Evolutionary conservation across 1,140 invertebrate species (phyloP).

Genomic region (Trissolcus basalis): DNA sequence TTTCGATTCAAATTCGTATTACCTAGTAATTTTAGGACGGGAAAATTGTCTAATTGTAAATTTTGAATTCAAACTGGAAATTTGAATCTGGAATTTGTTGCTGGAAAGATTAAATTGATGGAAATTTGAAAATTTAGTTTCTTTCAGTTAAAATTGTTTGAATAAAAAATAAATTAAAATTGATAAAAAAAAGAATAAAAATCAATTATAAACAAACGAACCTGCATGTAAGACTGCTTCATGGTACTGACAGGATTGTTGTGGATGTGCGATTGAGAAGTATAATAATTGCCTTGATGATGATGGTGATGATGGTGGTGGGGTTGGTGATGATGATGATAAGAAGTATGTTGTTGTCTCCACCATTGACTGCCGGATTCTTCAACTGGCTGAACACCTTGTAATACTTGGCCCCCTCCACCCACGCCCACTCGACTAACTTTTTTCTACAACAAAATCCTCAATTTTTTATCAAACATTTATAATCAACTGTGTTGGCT

Average conservation of each 20-base stretch:
- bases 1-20: no score
- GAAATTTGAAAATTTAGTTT: no score
- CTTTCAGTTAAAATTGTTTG: no score
- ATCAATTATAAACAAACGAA: constrained; percentile 67
- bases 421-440: constrained; percentile 73
- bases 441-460: constrained; percentile 74
- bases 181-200: no score
- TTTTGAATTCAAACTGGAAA: no score
- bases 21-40: no score
- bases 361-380: constrained; percentile 73
- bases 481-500: constrained; percentile 1
- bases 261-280: constrained; percentile 72
- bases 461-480: constrained; percentile 25
- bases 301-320: constrained; percentile 70
- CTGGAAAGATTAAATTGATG: no score
- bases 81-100: no score
- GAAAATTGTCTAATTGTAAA: no score
- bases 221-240: constrained; percentile 76
- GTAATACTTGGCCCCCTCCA: constrained; percentile 68
- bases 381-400: constrained; percentile 69
- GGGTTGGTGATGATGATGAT: constrained; percentile 64
- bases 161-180: background rate
- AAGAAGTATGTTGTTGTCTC: constrained; percentile 71
- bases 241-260: constrained; percentile 74
- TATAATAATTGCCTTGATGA: constrained; percentile 72